Conservation (phyloP, 2,888 invertebrate genomes). For the Chalcis sispes region DNA sequence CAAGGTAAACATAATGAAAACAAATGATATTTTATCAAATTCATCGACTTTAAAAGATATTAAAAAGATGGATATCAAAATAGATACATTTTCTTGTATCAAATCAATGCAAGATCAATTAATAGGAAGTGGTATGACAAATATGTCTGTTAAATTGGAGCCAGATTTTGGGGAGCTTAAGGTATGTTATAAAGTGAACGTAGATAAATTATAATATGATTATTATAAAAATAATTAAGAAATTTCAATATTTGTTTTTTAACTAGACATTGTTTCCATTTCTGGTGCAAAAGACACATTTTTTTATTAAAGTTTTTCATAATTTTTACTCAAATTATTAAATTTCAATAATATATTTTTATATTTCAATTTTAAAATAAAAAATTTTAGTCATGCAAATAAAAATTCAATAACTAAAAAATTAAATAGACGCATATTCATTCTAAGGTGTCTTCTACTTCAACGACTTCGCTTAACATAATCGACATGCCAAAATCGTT, state of each 20-base stretch:
- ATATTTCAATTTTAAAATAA: neutral
- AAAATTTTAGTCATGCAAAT: neutral
- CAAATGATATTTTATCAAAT: slow-evolving; percentile 17
- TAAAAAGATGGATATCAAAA: slow-evolving; percentile 54
- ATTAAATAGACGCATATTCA: slow-evolving; percentile 11
- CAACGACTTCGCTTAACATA: slow-evolving; percentile 59
- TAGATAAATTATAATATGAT: neutral
- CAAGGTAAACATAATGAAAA: slow-evolving; percentile 44
- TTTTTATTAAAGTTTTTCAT: neutral
- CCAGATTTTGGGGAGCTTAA: slow-evolving; percentile 50
- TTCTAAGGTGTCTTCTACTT: slow-evolving; percentile 23
- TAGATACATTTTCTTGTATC: slow-evolving; percentile 6
- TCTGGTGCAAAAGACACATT: too few species aligned
- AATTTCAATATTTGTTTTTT: too few species aligned
- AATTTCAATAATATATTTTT: neutral
- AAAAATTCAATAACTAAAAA: neutral
- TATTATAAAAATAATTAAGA: too few species aligned
- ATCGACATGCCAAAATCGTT: slow-evolving; percentile 65
- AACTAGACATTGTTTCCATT: too few species aligned
- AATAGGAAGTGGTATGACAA: neutral
- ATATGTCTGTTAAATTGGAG: slow-evolving; percentile 46
- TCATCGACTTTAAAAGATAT: slow-evolving; percentile 28
- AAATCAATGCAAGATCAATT: slow-evolving; percentile 37
- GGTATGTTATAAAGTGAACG: slow-evolving; percentile 21
- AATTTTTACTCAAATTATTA: neutral